Base-by-base conservation (phyloP, 2,797 vertebrate species). In the Chelonia mydas region DNA sequence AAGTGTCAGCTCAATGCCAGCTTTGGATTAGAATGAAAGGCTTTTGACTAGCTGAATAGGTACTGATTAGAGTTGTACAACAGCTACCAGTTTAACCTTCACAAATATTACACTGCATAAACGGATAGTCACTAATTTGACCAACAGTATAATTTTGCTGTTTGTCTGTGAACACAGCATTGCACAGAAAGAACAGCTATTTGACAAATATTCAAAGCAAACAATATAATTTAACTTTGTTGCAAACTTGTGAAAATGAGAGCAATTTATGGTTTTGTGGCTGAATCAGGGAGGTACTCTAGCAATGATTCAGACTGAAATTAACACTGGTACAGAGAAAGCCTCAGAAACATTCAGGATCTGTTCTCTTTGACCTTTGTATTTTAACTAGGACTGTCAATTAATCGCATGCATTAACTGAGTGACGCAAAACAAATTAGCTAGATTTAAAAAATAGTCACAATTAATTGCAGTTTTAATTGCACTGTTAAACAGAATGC, bases 11-110 rank as follows among this genome's bases (percentile, higher is more conserved):
- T 97, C 97, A 96, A 95, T 96, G 96, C 95, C 92, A 95, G 81
- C 94, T 97, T 97, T 96, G 97, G 97, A 90, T 93, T 51, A 95
- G 95, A 96, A 97, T 96, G 97, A 97, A 47, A 96, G 94, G 94
- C 95, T 95, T 84, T 81, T 92, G 95, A 94, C 90, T 92, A 86
- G 97, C 93, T 97, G 93, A 97, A 97, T 95, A 96, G 90, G 92
- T 94, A 94, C 94, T 86, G 89, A 27, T 95, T 95, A 96, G 93
- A 91, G 96, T 93, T 96, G 94, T 94, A 95, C 95, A 84, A 96
- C 97, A 96, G 92, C 95, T 87, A 19, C 7, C 12, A 27, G 41
- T 47, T 76, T 76, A 76, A 45, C 72, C 23, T 76, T 76, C 72
- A 96, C 89, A 96, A 96, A 95, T 94, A 94, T 88, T 94, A 92